phyloP scores from a whole-genome alignment of 1,140 invertebrate genomes.

The Listronotus bonariensis region DNA sequence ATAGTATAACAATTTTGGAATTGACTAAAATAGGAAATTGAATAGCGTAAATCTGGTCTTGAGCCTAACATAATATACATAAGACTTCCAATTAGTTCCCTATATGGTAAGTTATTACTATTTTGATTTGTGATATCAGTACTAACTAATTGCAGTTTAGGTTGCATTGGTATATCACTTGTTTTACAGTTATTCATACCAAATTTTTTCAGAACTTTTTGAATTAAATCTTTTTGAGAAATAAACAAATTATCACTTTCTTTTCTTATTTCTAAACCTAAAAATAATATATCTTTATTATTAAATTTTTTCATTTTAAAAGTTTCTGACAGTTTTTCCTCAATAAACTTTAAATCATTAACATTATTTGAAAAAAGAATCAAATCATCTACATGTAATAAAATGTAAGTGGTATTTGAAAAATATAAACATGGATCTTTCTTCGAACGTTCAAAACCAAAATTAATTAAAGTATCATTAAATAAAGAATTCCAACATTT shows the following conservation, averaged over 20 bases:
- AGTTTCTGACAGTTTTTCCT: too few species aligned
- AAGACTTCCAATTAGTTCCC: slow-evolving; percentile 51
- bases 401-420: too few species aligned
- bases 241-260: slow-evolving; percentile 1
- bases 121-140: not conserved
- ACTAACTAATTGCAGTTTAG: slow-evolving; percentile 36
- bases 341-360: too few species aligned
- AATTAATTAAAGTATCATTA: slow-evolving; percentile 37
- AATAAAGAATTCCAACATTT: slow-evolving; percentile 33
- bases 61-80: slow-evolving; percentile 54
- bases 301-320: too few species aligned
- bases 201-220: slow-evolving; percentile 35
- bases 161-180: slow-evolving; percentile 40
- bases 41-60: slow-evolving; percentile 55
- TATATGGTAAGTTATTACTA: slow-evolving; percentile 41
- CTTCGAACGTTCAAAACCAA: not conserved
- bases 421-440: too few species aligned
- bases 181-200: slow-evolving; percentile 43
- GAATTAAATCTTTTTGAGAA: slow-evolving; percentile 13
- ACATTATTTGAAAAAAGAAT: too few species aligned
- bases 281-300: too few species aligned
- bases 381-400: too few species aligned
- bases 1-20: slow-evolving; percentile 48
- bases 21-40: slow-evolving; percentile 50
- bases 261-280: slow-evolving; percentile 2